Percentiles rank a stretch among this genome's conserved stretches.
Conservation (phyloP, 2,888 invertebrate genomes). For the Sminthurides aquaticus region DNA sequence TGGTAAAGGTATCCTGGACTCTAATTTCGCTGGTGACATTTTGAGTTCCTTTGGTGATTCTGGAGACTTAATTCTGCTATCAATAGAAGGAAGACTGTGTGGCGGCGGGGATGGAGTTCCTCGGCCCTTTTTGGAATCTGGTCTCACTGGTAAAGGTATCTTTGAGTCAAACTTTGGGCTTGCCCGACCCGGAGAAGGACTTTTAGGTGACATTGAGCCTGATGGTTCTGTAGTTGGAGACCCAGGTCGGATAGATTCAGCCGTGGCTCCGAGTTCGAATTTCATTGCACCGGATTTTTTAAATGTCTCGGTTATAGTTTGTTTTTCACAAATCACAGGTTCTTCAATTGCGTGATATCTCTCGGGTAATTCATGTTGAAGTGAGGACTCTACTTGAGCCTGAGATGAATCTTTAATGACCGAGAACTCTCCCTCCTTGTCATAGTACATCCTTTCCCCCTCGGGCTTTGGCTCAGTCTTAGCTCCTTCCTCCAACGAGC, state of each 20-base stretch:
- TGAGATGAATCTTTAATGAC: background rate
- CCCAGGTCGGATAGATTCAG: background rate
- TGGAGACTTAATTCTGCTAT: background rate
- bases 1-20: constrained; percentile 8
- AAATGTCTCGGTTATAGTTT: background rate
- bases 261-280: background rate
- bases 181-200: background rate
- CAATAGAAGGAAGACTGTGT: background rate
- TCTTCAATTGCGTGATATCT: background rate
- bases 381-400: background rate
- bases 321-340: background rate
- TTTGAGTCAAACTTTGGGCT: constrained; percentile 11
- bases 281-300: background rate
- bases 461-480: background rate
- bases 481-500: background rate
- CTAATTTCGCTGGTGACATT: background rate
- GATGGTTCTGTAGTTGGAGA: background rate
- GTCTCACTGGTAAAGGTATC: constrained; percentile 13
- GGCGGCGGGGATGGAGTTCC: constrained; percentile 7
- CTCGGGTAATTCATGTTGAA: background rate
- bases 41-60: background rate
- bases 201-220: background rate
- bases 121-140: background rate
- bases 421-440: too few species aligned
- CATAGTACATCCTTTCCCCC: too few species aligned